phyloP scores from a whole-genome alignment of 2,888 invertebrate species.

The Apamea monoglypha region DNA sequence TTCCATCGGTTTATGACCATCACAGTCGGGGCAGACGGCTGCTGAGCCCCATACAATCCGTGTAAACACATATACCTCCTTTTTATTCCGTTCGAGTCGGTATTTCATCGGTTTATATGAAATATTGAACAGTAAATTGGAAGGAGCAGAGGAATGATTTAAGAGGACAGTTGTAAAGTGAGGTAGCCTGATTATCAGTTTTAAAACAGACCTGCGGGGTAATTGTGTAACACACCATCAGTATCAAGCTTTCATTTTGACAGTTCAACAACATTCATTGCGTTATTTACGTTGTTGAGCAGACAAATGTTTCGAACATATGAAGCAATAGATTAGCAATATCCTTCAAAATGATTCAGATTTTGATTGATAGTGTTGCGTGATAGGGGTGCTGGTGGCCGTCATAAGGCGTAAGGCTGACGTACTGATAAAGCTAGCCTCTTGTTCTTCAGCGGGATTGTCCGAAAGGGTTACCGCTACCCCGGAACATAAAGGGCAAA shows the following conservation, averaged over 20 bases:
- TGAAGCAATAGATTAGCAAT: no score
- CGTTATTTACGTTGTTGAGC: no score
- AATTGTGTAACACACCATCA: background rate
- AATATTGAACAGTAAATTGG: constrained; percentile 34
- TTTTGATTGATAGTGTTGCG: no score
- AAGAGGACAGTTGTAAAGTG: background rate
- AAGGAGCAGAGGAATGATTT: background rate
- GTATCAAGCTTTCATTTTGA: background rate
- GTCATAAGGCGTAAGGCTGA: background rate
- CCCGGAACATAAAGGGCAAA: no score
- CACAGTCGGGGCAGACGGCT: constrained; percentile 52
- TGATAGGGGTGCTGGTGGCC: background rate
- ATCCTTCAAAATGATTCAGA: no score
- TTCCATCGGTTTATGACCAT: constrained; percentile 62
- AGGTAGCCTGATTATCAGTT: constrained; percentile 3
- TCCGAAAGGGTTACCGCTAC: no score
- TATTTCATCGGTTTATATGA: constrained; percentile 40
- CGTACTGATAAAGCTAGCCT: background rate
- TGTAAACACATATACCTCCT: constrained; percentile 53
- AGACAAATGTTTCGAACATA: no score
- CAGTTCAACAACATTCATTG: no score
- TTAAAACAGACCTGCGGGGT: background rate
- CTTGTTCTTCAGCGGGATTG: no score
- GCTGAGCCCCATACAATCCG: constrained; percentile 41
- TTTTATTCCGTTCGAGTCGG: constrained; percentile 39